phyloP scores from a whole-genome alignment of 2,113 vertebrate species.

The Oncorhynchus kisutch region DNA sequence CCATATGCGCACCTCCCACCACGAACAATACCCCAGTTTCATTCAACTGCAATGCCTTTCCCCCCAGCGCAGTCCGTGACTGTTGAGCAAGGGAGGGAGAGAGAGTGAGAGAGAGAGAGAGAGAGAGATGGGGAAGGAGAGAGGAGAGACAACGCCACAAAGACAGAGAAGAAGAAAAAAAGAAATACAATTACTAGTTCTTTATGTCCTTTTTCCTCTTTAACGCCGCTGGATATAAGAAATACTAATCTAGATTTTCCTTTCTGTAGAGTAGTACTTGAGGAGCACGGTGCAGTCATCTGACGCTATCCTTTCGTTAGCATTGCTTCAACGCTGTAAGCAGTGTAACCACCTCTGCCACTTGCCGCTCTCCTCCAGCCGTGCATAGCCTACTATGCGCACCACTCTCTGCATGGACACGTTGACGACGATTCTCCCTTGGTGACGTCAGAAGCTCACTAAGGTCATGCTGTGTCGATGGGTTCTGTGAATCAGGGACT shows the following conservation, averaged over 20 bases:
- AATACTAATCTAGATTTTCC: background rate
- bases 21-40: background rate
- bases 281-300: constrained; percentile 31
- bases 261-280: constrained; percentile 15
- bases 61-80: background rate
- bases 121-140: background rate
- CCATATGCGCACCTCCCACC: background rate
- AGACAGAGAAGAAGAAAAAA: background rate
- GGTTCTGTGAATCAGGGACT: constrained; percentile 56
- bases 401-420: constrained; percentile 57
- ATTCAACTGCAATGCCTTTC: constrained; percentile 1
- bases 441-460: constrained; percentile 67
- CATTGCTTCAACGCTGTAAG: constrained; percentile 65
- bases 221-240: constrained; percentile 1
- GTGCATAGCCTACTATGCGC: constrained; percentile 45
- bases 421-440: constrained; percentile 47
- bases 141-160: constrained; percentile 40
- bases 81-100: background rate
- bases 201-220: constrained; percentile 35
- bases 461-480: constrained; percentile 41
- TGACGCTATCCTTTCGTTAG: constrained; percentile 55
- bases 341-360: constrained; percentile 20
- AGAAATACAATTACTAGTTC: constrained; percentile 48
- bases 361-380: constrained; percentile 44
- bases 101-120: background rate